phyloP scores from a whole-genome alignment of 2,797 vertebrate species.

The Ataeniobius toweri region DNA sequence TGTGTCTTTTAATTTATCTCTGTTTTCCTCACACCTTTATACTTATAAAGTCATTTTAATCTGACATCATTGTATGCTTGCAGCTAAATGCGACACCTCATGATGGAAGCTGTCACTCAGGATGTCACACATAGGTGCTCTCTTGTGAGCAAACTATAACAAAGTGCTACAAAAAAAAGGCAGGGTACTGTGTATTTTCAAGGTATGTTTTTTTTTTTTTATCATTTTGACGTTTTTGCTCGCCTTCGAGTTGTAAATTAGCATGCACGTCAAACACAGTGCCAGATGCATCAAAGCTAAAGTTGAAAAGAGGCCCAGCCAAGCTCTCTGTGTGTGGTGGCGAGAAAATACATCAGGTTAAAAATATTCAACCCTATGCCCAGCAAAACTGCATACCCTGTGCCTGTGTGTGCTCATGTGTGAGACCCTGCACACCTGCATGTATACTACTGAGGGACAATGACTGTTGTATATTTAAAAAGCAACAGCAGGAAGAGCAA shows the following conservation, averaged over 20 bases:
- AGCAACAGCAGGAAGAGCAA: slow-evolving; percentile 52
- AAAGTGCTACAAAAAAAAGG: not conserved
- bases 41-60: not conserved
- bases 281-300: slow-evolving; percentile 33
- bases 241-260: slow-evolving; percentile 6
- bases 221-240: slow-evolving; percentile 1
- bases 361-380: slow-evolving; percentile 61
- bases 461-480: slow-evolving; percentile 31
- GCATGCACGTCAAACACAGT: slow-evolving; percentile 1
- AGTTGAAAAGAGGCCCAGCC: slow-evolving; percentile 32
- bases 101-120: slow-evolving; percentile 14
- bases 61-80: not conserved
- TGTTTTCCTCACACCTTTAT: slow-evolving; percentile 21
- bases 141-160: not conserved
- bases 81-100: slow-evolving; percentile 21
- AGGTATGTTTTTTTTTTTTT: slow-evolving; percentile 26
- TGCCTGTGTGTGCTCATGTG: slow-evolving; percentile 12
- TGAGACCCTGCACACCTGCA: slow-evolving; percentile 42
- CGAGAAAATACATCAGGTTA: slow-evolving; percentile 39
- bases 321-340: slow-evolving; percentile 13
- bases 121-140: slow-evolving; percentile 22
- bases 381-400: slow-evolving; percentile 7
- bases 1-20: slow-evolving; percentile 18
- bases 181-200: not conserved
- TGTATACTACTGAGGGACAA: slow-evolving; percentile 7